These are phyloP conservation scores for Aleiodes testaceus DNA, from an alignment of 2,888 invertebrate genomes.

Conservation along the genomic window DNA sequence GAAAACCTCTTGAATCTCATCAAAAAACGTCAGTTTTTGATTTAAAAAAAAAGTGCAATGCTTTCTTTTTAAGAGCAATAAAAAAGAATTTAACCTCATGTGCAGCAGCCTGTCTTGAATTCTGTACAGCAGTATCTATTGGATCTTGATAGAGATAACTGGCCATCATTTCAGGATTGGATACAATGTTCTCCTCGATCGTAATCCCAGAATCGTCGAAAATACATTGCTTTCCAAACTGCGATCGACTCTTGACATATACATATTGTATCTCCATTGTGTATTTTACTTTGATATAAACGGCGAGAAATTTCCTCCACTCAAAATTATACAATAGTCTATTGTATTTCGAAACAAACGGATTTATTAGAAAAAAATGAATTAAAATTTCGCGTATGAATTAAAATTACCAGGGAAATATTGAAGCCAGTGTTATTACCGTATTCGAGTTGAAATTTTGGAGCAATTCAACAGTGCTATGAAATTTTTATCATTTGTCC, in stretches of 20 bases:
- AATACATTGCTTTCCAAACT: conserved; percentile 82
- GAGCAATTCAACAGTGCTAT: too few species aligned
- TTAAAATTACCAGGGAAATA: too few species aligned
- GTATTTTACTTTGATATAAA: conserved; percentile 1
- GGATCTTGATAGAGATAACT: conserved; percentile 79
- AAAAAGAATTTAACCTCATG: conserved; percentile 77
- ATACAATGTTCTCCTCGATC: conserved; percentile 62
- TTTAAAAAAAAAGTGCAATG: not conserved
- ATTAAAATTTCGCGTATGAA: too few species aligned
- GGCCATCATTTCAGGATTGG: conserved; percentile 76
- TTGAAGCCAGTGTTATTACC: too few species aligned
- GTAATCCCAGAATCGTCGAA: conserved; percentile 79
- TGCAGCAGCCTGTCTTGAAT: conserved; percentile 77
- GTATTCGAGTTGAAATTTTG: too few species aligned
- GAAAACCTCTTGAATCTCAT: too few species aligned
- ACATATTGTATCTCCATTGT: conserved; percentile 74
- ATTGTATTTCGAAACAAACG: too few species aligned
- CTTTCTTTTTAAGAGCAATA: not conserved
- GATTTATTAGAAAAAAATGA: too few species aligned
- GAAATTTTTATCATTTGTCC: too few species aligned
- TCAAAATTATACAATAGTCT: too few species aligned
- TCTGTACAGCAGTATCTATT: conserved; percentile 78
- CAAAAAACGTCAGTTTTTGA: too few species aligned
- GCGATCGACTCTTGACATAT: conserved; percentile 81
- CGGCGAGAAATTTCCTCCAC: too few species aligned